Base-by-base conservation (phyloP, 2,888 invertebrate genomes). In the Heliothis peltigera region DNA sequence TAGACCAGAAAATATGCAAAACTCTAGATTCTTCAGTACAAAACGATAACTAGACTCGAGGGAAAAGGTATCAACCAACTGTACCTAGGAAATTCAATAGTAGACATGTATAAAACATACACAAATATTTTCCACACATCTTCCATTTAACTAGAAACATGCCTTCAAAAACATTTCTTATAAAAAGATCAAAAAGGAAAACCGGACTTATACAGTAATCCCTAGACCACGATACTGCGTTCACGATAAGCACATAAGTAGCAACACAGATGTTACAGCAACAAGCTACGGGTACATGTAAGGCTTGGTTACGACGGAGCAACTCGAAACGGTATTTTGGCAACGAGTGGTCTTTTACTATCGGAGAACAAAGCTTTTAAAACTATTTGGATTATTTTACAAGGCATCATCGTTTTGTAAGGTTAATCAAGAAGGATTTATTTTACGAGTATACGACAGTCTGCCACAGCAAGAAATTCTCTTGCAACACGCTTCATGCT, bases 231-330 rank as follows among this genome's bases (percentile, higher is more conserved):
- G 28, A 59, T 32, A 73, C 52, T 32, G 19, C 39, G 47, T 56
- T 52, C 55, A 52, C 46, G 53, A 73, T 68, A 56, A 60, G 47
- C 21, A 51, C 58, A 42, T 39, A 28, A 55, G 18, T 67, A 66
- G 49, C 54, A 28, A 66, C 46, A 32, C 12, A 57, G 28, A 47
- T 4, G 19, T 19, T 71, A 53, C 72, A 56, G 22, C 35, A 28
- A 47, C 35, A 21, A 55, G 47, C 18, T 58, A 58, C 25, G 39
- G 5, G 22, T 4, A 17, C 18, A 51, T 17, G 28, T 44, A 52
- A 17, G 53, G 35, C 12, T n/a, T 1, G 10, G 2, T 7, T 25
- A 25, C 25, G 10, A 58, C 25, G 3, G 12, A 8, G 65, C 65
- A 18, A 32, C 32, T 32, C 3, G 12, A 8, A 1, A 32, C 2